phyloP scores from a whole-genome alignment of 2,113 vertebrate genomes.

The Gadus macrocephalus region DNA sequence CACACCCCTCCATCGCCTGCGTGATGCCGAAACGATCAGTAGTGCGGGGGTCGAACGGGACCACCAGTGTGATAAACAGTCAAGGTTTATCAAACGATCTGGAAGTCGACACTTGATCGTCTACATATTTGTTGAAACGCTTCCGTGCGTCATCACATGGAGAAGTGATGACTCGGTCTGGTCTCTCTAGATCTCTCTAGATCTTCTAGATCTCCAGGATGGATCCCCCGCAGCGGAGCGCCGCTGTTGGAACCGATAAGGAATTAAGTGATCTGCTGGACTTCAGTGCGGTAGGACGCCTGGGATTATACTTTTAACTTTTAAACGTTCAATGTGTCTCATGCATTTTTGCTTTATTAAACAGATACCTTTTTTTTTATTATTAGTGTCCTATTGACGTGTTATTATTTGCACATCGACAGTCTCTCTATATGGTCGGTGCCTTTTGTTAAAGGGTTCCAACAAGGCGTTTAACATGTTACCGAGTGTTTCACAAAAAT shows the following conservation, averaged over 20 bases:
- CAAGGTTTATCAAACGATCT: slow-evolving; percentile 28
- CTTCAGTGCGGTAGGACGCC: slow-evolving; percentile 92
- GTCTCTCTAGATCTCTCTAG: slow-evolving; percentile 67
- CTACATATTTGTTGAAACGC: slow-evolving; percentile 32
- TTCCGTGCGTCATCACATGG: slow-evolving; percentile 23
- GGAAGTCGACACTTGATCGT: slow-evolving; percentile 20
- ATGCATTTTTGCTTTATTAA: not conserved
- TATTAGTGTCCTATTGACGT: too few species aligned
- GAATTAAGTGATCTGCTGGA: slow-evolving; percentile 99
- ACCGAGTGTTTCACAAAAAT: too few species aligned
- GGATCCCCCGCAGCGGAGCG: slow-evolving; percentile 98
- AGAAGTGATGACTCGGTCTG: slow-evolving; percentile 42
- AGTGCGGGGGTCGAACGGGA: too few species aligned
- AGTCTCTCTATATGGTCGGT: too few species aligned
- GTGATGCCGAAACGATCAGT: too few species aligned
- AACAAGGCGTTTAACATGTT: too few species aligned
- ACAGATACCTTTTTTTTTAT: not conserved
- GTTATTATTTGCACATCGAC: too few species aligned
- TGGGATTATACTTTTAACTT: slow-evolving; percentile 1
- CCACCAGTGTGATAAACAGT: slow-evolving; percentile 12
- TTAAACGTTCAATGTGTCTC: not conserved
- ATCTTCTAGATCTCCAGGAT: slow-evolving; percentile 82
- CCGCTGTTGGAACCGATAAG: slow-evolving; percentile 98
- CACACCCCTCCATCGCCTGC: too few species aligned
- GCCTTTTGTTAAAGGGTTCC: too few species aligned